These are phyloP conservation scores for Theropithecus gelada DNA, from an alignment of 2,113 vertebrate genomes.

Conservation along the genomic window DNA sequence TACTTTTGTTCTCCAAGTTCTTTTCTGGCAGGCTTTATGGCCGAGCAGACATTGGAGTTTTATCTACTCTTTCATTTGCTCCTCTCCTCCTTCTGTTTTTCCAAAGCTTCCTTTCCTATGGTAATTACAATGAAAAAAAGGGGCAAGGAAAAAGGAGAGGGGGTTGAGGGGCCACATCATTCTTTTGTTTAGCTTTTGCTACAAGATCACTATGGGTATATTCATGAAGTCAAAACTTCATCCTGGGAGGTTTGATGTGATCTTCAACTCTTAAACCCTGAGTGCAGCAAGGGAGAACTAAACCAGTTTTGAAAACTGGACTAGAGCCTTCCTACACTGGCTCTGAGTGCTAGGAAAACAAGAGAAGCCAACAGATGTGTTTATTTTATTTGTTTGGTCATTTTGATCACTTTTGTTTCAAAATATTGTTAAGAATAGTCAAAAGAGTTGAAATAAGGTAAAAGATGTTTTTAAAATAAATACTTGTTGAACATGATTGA, in stretches of 20 bases:
- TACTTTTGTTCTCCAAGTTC: not conserved
- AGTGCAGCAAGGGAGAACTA: not conserved
- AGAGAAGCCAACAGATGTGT: not conserved
- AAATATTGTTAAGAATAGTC: conserved; percentile 54
- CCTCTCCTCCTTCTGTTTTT: not conserved
- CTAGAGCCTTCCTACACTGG: not conserved
- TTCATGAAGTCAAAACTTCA: not conserved
- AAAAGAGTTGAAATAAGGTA: conserved; percentile 42
- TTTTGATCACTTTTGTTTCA: conserved; percentile 56
- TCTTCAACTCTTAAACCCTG: not conserved
- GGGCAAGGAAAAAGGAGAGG: accelerated
- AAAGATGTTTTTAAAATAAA: conserved; percentile 45
- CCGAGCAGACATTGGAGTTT: not conserved
- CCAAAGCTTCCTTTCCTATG: not conserved
- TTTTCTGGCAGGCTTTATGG: not conserved
- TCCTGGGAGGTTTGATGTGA: not conserved
- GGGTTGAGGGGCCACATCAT: not conserved
- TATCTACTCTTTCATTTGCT: not conserved
- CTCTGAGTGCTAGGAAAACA: conserved; percentile 45
- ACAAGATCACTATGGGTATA: not conserved
- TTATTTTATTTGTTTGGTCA: conserved; percentile 51
- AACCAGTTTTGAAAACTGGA: not conserved
- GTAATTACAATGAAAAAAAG: not conserved
- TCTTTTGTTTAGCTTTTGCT: conserved; percentile 1
- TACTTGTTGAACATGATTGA: not conserved